A percentile compares a stretch with the other conserved stretches of the same genome.
Evolutionary conservation across 2,797 vertebrate species (phyloP).

Genomic region (Sphaeramia orbicularis): DNA sequence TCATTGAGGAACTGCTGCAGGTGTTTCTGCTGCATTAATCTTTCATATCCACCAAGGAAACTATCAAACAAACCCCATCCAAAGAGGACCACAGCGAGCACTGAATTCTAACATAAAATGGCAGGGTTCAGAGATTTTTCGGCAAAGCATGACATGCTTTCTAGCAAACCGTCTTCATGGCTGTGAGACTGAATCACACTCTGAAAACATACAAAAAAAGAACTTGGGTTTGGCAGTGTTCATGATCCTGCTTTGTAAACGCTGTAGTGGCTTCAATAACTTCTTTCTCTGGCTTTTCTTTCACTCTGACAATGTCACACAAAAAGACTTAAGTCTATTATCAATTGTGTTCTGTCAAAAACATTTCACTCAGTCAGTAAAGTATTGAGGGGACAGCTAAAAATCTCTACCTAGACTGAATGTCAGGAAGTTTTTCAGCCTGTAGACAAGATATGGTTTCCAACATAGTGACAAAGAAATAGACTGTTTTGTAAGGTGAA

Average conservation of each 20-base stretch:
- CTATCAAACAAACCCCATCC: constrained; percentile 76
- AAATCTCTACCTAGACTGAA: not conserved
- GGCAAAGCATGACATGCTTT: constrained; percentile 61
- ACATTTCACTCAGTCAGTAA: not conserved
- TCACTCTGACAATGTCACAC: constrained; percentile 1
- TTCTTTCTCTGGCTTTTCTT: constrained; percentile 25
- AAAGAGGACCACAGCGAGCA: constrained; percentile 73
- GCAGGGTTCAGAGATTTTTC: constrained; percentile 57
- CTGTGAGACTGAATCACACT: constrained; percentile 30
- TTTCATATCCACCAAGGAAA: constrained; percentile 79
- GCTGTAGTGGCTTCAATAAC: constrained; percentile 2
- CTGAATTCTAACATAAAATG: constrained; percentile 58
- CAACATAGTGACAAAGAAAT: too few relatives aligned
- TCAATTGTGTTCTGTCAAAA: constrained; percentile 25
- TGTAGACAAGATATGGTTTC: not conserved
- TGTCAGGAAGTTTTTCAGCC: not conserved
- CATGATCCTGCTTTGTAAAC: constrained; percentile 42
- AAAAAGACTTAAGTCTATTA: constrained; percentile 18
- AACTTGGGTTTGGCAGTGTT: constrained; percentile 26
- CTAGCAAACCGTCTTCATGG: constrained; percentile 66
- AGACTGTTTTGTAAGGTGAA: too few relatives aligned
- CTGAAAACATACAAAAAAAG: constrained; percentile 40
- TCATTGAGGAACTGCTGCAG: constrained; percentile 83
- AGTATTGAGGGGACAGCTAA: not conserved
- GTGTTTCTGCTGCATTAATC: constrained; percentile 80